phyloP scores from a whole-genome alignment of 1,140 invertebrate genomes.

The Sitobion miscanthi region DNA sequence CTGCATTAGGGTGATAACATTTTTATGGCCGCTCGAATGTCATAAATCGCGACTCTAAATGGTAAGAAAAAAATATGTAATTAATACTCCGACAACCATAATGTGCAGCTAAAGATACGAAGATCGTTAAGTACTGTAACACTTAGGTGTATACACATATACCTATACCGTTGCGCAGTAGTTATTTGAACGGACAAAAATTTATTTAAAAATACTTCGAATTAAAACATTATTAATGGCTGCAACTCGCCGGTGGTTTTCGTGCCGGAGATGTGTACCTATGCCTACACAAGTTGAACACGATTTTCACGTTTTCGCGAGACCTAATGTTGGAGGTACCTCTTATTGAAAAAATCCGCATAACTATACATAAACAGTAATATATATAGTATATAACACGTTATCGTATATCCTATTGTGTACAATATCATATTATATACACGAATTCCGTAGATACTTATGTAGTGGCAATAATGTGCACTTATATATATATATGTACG shows the following conservation, averaged over 20 bases:
- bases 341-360: background rate
- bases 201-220: background rate
- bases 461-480: background rate
- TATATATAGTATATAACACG: background rate
- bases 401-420: background rate
- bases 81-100: constrained; percentile 23
- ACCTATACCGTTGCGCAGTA: too few species aligned
- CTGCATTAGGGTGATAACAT: constrained; percentile 47
- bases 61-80: constrained; percentile 33
- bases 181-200: background rate
- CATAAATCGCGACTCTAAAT: constrained; percentile 38
- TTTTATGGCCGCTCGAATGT: constrained; percentile 14
- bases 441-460: background rate
- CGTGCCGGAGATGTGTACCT: background rate
- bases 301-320: background rate
- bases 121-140: background rate
- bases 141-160: background rate
- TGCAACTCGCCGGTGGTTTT: background rate
- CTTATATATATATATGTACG: background rate
- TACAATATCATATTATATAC: background rate
- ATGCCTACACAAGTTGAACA: background rate
- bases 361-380: too few species aligned
- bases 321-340: background rate
- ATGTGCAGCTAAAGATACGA: constrained; percentile 2
- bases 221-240: background rate